Base-by-base conservation (phyloP, 2,888 invertebrate species). In the Horisme vitalbata region DNA sequence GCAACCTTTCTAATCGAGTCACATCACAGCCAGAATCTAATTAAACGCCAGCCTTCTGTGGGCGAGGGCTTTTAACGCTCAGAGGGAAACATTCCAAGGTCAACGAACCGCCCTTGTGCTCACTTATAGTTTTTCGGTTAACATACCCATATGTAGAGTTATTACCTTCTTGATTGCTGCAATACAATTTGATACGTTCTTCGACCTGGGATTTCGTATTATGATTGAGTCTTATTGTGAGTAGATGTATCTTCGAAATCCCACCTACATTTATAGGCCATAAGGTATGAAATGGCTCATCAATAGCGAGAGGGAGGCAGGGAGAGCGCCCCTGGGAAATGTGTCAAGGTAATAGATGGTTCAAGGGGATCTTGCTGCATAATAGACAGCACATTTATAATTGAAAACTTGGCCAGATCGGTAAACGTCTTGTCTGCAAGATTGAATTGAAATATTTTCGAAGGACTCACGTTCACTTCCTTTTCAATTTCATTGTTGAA, bases 301-400 rank as follows among this genome's bases (percentile, higher is more conserved):
- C 33, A 59, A 45, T 57, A 54, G 55, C 37, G 44, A 28, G 41
- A 30, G 35, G 43, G 41, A 12, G 39, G 35, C 28, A 12, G 23
- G 38, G 50, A 31, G 41, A 41, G 50, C 47, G 37, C 55, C 52
- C 62, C 54, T 27, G 58, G 45, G 60, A 79, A 71, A 61, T 75
- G 59, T 79, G 80, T 79, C 77, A 77, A 68, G 68, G 70, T 65
- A 62, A 61, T 58, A 75, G 67, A 64, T 71, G 53, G 79, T 81
- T 78, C 78, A 77, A 72, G 77, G 76, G 66, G 39, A 49, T 45
- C 21, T 31, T 37, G 30, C n/a, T n/a, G 52, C 34, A 58, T 56
- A 45, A 60, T 62, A n/a, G n/a, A 59, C 46, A 53, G 50, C 52
- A 45, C 49, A 41, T 43, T 53, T 52, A 53, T 57, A 47, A 55